Evolutionary conservation across 2,797 vertebrate species (phyloP), one percentile per base, ranked within the genome.

Genomic region (Catamblyrhynchus diadema): DNA sequence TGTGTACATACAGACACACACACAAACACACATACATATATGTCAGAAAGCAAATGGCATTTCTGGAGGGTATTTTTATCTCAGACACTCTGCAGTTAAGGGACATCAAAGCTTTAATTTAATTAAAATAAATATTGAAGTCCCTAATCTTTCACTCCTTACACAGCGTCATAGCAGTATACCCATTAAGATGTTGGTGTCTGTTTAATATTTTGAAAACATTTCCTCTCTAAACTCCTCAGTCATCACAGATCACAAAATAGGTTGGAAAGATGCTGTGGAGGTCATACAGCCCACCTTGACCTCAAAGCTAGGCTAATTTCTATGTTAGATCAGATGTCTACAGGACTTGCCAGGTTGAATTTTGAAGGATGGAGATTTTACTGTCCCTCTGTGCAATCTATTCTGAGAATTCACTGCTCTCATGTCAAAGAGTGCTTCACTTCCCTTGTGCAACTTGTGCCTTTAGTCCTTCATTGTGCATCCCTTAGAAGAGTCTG

Each of bases 1-100:
- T n/a, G n/a, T 21, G 9, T 24, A 14, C 12, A 9, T 6, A 30
- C 1, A 23, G 2, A 16, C 11, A 41, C 3, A 16, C 24, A 19
- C 5, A 61, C 51, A 32, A 1, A 12, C 8, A n/a, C 3, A 33
- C 3, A 10, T 20, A 23, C 5, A 18, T 22, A 37, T 12, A 23
- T 33, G 8, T 53, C 28, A 72, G 71, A 92, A 77, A 22, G 1
- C 21, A 48, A 62, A 78, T 78, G 2, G 4, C 24, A 88, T 64
- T 81, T 81, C n/a, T 71, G 15, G 12, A 41, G 11, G 6, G 5
- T 61, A 16, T 75, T 90, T 90, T 77, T 44, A 42, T 48, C 44
- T 62, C 39, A 37, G 5, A 10, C 1, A 62, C 16, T 61, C 28
- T 37, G 23, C n/a, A 62, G 15, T 75, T 88, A 42, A 4, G 14